Conservation (phyloP, 2,888 invertebrate species). For the Bellardia pandia region DNA sequence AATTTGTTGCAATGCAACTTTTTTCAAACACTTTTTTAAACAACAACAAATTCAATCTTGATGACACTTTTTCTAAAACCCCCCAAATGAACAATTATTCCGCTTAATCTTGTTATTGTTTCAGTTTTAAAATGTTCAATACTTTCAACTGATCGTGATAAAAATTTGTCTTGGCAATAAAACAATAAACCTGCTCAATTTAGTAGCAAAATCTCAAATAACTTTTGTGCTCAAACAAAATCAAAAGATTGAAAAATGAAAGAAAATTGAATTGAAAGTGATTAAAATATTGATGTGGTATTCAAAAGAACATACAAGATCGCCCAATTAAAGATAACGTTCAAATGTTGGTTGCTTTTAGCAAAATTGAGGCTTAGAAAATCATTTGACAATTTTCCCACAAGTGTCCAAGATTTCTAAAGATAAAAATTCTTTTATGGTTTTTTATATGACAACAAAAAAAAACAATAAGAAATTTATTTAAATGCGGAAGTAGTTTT, state of each 20-base stretch:
- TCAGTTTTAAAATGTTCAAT: background rate
- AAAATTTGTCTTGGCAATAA: conserved; percentile 41
- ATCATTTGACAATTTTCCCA: conserved; percentile 67
- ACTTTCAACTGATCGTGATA: conserved; percentile 41
- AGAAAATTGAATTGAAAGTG: conserved; percentile 4
- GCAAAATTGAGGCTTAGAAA: conserved; percentile 11
- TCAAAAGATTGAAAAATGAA: background rate
- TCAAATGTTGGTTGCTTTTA: background rate
- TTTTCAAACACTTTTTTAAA: background rate
- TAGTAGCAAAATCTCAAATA: conserved; percentile 70
- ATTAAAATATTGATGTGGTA: conserved; percentile 45
- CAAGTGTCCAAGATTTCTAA: conserved; percentile 64
- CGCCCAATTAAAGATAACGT: conserved; percentile 43
- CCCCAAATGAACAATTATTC: conserved; percentile 23
- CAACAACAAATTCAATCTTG: background rate
- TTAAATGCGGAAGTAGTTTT: conserved; percentile 60
- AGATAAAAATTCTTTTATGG: conserved; percentile 41
- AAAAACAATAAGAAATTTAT: conserved; percentile 34
- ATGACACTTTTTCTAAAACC: background rate
- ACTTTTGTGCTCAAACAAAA: conserved; percentile 26
- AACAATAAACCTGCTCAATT: conserved; percentile 64
- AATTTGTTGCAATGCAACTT: background rate
- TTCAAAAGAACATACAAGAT: conserved; percentile 57
- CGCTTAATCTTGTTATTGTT: conserved; percentile 37
- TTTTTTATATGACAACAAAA: background rate